phyloP scores from a whole-genome alignment of 2,888 invertebrate genomes.

The Cyclophora punctaria region DNA sequence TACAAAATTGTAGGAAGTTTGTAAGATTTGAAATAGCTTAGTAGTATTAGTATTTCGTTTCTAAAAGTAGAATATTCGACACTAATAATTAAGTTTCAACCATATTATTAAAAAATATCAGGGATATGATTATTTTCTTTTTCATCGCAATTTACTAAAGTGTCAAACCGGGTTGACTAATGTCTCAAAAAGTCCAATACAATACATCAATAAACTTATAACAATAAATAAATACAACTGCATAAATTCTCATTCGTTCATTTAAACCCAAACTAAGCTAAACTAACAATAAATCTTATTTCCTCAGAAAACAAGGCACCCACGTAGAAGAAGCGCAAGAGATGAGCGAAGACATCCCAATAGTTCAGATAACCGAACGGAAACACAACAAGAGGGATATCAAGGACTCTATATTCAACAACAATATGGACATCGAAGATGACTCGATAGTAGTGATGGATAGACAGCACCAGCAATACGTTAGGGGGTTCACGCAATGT shows the following conservation, averaged over 20 bases:
- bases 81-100: no score
- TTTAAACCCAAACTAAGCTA: not conserved
- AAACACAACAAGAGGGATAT: constrained; percentile 33
- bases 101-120: no score
- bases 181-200: no score
- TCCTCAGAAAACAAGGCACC: constrained; percentile 51
- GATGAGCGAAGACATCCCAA: constrained; percentile 42
- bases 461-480: constrained; percentile 23
- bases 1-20: no score
- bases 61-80: no score
- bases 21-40: no score
- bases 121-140: no score
- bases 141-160: no score
- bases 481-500: constrained; percentile 58
- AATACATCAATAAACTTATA: not conserved
- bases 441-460: constrained; percentile 17
- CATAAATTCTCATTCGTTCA: not conserved
- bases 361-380: constrained; percentile 15
- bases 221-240: not conserved
- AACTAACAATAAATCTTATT: not conserved
- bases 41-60: no score
- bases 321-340: constrained; percentile 60
- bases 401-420: constrained; percentile 39
- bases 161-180: no score
- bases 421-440: constrained; percentile 46